Evolutionary conservation across 2,113 vertebrate species (phyloP).

Genomic region (Ceuthmochares aereus): DNA sequence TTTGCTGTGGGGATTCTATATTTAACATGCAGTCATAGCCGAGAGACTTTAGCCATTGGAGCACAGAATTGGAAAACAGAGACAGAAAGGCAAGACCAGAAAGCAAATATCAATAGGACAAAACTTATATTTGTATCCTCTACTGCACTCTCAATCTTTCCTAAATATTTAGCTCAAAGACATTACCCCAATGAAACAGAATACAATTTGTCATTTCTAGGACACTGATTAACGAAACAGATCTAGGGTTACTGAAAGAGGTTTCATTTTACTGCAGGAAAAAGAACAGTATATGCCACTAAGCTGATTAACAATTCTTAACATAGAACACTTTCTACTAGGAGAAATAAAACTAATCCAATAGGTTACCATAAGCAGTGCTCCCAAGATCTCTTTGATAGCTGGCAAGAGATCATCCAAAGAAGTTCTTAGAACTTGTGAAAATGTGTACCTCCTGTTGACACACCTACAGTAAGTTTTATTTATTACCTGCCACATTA

Average conservation of each 20-base stretch:
- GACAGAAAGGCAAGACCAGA: neutral
- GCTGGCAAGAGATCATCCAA: neutral
- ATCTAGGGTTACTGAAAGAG: neutral
- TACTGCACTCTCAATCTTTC: neutral
- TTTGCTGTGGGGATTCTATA: constrained; percentile 27
- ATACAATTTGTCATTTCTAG: neutral
- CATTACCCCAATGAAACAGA: neutral
- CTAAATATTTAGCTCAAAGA: neutral
- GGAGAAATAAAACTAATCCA: neutral
- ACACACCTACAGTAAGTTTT: neutral
- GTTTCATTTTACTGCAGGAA: neutral
- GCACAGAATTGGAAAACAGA: neutral
- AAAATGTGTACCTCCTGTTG: neutral
- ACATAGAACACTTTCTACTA: neutral
- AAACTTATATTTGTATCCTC: neutral
- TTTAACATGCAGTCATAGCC: constrained; percentile 14
- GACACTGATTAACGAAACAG: neutral
- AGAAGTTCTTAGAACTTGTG: neutral
- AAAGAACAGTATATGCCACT: neutral
- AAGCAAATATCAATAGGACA: constrained; percentile 13
- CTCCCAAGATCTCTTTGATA: accelerated
- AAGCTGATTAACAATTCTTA: neutral
- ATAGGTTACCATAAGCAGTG: neutral
- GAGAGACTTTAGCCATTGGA: neutral
- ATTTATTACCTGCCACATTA: neutral